Evolutionary conservation across 1,140 invertebrate genomes (phyloP).

Genomic region (Leptinotarsa defecta): DNA sequence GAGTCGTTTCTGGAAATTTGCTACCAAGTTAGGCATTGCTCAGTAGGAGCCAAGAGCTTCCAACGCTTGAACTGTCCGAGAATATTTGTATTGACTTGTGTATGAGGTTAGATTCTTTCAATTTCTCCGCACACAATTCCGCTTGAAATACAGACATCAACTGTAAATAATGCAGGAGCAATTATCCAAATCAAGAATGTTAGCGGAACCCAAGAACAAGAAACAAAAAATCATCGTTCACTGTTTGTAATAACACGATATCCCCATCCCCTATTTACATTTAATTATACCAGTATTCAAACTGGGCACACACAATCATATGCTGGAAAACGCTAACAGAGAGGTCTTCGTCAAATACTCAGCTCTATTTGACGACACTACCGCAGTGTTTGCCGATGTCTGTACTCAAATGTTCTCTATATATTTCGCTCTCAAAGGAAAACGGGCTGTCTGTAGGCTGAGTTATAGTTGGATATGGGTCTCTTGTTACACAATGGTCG

Average conservation of each 20-base stretch:
- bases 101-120: too few species aligned
- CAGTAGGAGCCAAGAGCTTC: too few species aligned
- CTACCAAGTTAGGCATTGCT: too few species aligned
- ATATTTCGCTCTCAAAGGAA: not conserved
- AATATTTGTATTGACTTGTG: too few species aligned
- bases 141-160: too few species aligned
- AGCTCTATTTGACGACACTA: not conserved
- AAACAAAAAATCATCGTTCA: too few species aligned
- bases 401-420: not conserved
- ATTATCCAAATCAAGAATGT: too few species aligned
- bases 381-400: not conserved
- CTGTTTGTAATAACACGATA: not conserved
- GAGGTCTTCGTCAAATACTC: conserved; percentile 1
- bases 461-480: conserved; percentile 1
- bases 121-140: too few species aligned
- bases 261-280: not conserved
- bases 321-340: not conserved
- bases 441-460: not conserved
- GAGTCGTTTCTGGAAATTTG: too few species aligned
- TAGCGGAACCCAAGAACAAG: too few species aligned
- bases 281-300: conserved; percentile 4
- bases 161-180: too few species aligned
- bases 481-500: not conserved
- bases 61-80: too few species aligned
- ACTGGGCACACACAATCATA: conserved; percentile 2